These are phyloP conservation scores for Drosophila anomalata DNA, from an alignment of 2,888 invertebrate genomes.

Conservation along the genomic window DNA sequence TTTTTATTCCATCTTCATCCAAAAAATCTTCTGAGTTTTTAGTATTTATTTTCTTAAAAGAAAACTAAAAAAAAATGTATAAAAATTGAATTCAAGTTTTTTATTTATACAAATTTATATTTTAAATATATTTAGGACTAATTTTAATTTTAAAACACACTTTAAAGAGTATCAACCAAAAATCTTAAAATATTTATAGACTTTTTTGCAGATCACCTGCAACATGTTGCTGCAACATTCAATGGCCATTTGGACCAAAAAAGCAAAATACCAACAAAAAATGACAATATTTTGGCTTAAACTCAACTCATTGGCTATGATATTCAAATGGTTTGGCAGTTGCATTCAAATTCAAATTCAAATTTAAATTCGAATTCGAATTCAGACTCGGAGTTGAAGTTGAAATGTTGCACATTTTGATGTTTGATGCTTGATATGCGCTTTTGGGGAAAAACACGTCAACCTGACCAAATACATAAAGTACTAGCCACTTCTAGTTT, in stretches of 20 bases:
- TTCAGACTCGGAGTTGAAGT: slow-evolving; percentile 28
- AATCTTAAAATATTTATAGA: no score
- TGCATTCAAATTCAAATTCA: slow-evolving; percentile 38
- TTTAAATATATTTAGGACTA: no score
- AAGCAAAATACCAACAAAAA: slow-evolving; percentile 5
- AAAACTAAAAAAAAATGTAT: no score
- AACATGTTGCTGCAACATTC: slow-evolving; percentile 67
- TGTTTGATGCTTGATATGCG: slow-evolving; percentile 73
- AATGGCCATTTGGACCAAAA: neutral
- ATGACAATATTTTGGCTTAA: slow-evolving; percentile 3
- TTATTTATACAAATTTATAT: no score
- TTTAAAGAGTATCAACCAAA: no score
- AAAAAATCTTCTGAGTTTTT: no score
- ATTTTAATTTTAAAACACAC: no score
- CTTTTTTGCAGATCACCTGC: slow-evolving; percentile 32
- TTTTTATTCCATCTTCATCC: no score
- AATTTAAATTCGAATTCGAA: slow-evolving; percentile 11
- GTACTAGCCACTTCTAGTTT: neutral
- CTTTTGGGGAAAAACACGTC: slow-evolving; percentile 73
- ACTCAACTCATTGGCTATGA: slow-evolving; percentile 66
- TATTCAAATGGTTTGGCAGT: slow-evolving; percentile 69
- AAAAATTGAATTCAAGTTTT: no score
- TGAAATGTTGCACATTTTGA: slow-evolving; percentile 73
- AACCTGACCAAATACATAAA: slow-evolving; percentile 43
- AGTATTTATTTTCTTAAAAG: no score